Base-by-base conservation (phyloP, 2,888 invertebrate species). In the Iphiclides podalirius region DNA sequence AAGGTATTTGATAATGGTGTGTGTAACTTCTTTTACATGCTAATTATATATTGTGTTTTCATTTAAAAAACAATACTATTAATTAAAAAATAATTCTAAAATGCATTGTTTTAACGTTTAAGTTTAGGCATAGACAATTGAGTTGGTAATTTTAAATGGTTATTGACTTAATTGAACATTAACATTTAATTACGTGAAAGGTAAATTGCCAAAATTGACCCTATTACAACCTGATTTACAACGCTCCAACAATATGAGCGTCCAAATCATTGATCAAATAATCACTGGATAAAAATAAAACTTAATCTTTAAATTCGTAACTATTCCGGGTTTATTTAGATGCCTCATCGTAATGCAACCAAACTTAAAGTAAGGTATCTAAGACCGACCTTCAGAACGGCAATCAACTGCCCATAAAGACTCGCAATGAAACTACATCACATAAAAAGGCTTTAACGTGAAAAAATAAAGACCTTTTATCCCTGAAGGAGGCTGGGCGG, bases 391-490 rank as follows among this genome's bases (percentile, higher is more conserved):
- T 40, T 42, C 40, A 40, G 34, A 38, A 42, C 39, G 61, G 65
- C 63, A 66, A 67, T 71, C 66, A 70, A 66, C 67, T 62, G 58
- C 60, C 64, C 64, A 54, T 53, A 78, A 79, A 77, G 81, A 77
- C 69, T 64, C 62, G 64, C 76, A 79, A 80, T 81, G 79, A 82
- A 79, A 79, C 74, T 73, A 66, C 65, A 65, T 63, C 63, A 62
- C 66, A 71, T 75, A 74, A 77, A 78, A 72, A 77, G 74, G 74
- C 70, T 74, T 72, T 73, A 77, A 73, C 72, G 72, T 67, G 79
- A 76, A 81, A 80, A 84, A 82, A 84, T 83, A 83, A 83, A 84
- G 81, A 76, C 76, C 77, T 77, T 85, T 84, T 80, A 82, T 81
- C 78, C 79, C 71, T 79, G 82, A 82, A 79, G 76, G 72, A 72